Evolutionary conservation across 1,140 invertebrate genomes (phyloP).

Genomic region (Centruroides sculpturatus): DNA sequence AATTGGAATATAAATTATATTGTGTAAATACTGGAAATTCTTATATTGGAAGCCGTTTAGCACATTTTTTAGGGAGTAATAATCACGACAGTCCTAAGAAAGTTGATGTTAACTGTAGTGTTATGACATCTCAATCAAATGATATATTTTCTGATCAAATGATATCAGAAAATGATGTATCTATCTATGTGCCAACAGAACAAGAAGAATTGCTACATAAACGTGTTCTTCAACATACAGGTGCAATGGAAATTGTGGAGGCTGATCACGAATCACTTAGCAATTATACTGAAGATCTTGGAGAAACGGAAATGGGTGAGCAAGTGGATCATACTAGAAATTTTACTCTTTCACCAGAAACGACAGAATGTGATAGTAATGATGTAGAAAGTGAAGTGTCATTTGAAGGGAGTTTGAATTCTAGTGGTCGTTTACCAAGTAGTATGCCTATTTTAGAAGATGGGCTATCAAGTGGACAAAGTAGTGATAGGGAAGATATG

Average conservation of each 20-base stretch:
- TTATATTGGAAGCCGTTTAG: conserved; percentile 61
- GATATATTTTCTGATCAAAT: too few relatives aligned
- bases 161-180: background rate
- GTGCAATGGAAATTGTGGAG: conserved; percentile 25
- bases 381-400: conserved; percentile 56
- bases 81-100: conserved; percentile 11
- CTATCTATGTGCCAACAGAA: conserved; percentile 11
- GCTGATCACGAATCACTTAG: conserved; percentile 32
- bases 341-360: conserved; percentile 84
- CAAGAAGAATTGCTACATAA: conserved; percentile 14
- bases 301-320: conserved; percentile 44
- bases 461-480: conserved; percentile 71
- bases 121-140: too few relatives aligned
- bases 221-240: conserved; percentile 13
- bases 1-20: conserved; percentile 68
- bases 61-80: conserved; percentile 26
- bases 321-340: conserved; percentile 41
- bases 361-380: conserved; percentile 86
- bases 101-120: background rate
- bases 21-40: conserved; percentile 53
- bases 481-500: conserved; percentile 79
- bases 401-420: conserved; percentile 30
- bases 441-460: conserved; percentile 89
- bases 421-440: conserved; percentile 24
- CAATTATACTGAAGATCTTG: conserved; percentile 41